A percentile compares a stretch with the other conserved stretches of the same genome.
Evolutionary conservation across 1,140 invertebrate species (phyloP).

Genomic region (Zaprionus inermis): DNA sequence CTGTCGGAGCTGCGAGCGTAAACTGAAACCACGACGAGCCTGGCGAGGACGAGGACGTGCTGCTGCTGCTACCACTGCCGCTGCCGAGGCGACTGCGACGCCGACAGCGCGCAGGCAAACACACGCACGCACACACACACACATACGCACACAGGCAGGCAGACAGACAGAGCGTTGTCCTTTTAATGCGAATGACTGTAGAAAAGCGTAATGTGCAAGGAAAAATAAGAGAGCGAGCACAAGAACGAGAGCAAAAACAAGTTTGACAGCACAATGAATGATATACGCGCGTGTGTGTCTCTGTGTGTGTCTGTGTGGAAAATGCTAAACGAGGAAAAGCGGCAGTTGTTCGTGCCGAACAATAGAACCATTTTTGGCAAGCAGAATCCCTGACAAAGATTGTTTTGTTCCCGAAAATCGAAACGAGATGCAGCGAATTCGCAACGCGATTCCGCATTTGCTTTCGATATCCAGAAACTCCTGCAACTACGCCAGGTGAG

Average conservation of each 20-base stretch:
- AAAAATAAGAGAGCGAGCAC: constrained; percentile 56
- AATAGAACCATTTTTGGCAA: constrained; percentile 52
- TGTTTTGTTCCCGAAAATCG: constrained; percentile 31
- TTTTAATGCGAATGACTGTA: constrained; percentile 77
- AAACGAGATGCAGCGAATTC: constrained; percentile 72
- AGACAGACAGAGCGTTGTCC: constrained; percentile 73
- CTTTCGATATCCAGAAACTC: constrained; percentile 1
- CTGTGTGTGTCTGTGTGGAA: constrained; percentile 38
- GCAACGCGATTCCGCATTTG: constrained; percentile 36
- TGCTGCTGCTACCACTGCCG: constrained; percentile 45
- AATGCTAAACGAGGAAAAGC: constrained; percentile 65
- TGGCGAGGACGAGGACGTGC: constrained; percentile 46
- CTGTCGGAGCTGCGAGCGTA: constrained; percentile 73
- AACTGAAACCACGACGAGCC: constrained; percentile 66
- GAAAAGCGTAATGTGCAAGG: constrained; percentile 70
- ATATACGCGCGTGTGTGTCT: constrained; percentile 9
- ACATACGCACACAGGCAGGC: constrained; percentile 3
- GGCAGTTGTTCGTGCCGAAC: constrained; percentile 62
- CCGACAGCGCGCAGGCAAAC: constrained; percentile 21
- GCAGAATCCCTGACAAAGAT: constrained; percentile 16
- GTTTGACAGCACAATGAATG: constrained; percentile 73
- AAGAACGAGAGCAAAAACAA: constrained; percentile 66
- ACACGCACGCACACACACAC: constrained; percentile 16
- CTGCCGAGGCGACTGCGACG: constrained; percentile 8
- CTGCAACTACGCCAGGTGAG: constrained; percentile 2